Conservation (phyloP, 2,888 invertebrate species). For the Cheilosia grossa region DNA sequence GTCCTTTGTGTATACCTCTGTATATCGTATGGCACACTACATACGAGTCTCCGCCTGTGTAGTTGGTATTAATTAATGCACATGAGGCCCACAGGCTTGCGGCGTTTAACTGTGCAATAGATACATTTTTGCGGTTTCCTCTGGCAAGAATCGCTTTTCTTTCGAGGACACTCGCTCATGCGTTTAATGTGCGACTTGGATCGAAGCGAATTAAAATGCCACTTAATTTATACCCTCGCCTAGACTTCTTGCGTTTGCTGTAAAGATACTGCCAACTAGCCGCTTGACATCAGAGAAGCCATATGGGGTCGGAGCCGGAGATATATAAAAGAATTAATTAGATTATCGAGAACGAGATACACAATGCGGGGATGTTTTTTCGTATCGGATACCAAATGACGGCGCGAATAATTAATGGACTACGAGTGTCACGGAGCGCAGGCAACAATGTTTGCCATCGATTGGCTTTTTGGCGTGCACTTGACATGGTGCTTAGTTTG, state of each 20-base stretch:
- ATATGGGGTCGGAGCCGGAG: constrained; percentile 32
- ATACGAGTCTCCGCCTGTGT: neutral
- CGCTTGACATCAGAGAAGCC: constrained; percentile 58
- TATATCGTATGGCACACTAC: neutral
- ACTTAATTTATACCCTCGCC: constrained; percentile 49
- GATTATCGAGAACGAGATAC: constrained; percentile 63
- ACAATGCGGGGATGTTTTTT: constrained; percentile 37
- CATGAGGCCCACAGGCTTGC: constrained; percentile 14
- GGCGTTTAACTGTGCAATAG: neutral
- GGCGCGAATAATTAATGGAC: constrained; percentile 66
- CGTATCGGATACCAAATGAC: constrained; percentile 68
- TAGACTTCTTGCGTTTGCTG: neutral
- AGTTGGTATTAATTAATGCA: constrained; percentile 65
- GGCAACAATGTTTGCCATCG: constrained; percentile 45
- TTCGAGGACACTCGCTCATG: constrained; percentile 31
- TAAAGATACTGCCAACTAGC: constrained; percentile 53
- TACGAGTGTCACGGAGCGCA: constrained; percentile 45
- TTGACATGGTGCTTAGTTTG: constrained; percentile 34
- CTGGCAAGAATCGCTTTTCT: neutral
- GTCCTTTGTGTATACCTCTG: constrained; percentile 20
- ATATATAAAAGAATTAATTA: constrained; percentile 61
- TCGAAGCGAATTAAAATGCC: constrained; percentile 47
- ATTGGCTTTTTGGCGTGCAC: constrained; percentile 56
- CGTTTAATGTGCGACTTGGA: constrained; percentile 1
- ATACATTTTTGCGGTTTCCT: constrained; percentile 69